Percentiles rank a stretch among this genome's conserved stretches.
These are phyloP conservation scores for Allochrocebus solatus DNA, from an alignment of 2,797 vertebrate species.

Conservation along the genomic window DNA sequence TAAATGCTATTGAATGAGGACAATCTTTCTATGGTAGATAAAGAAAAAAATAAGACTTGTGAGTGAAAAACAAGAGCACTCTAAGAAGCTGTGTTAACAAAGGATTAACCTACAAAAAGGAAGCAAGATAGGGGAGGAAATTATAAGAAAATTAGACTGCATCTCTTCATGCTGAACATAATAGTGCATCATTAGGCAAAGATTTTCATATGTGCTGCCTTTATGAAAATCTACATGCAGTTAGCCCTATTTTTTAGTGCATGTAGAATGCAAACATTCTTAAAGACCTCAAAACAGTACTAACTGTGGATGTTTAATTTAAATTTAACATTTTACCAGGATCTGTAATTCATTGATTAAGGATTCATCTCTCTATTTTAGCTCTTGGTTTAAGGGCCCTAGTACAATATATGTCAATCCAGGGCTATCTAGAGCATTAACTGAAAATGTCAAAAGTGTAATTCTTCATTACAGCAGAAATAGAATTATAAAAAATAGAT, in stretches of 20 bases:
- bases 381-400: constrained; percentile 45
- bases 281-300: constrained; percentile 26
- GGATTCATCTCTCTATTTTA: constrained; percentile 37
- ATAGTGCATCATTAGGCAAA: neutral
- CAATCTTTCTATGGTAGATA: neutral
- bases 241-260: neutral
- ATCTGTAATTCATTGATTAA: constrained; percentile 40
- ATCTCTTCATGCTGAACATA: constrained; percentile 21
- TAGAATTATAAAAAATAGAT: constrained; percentile 73
- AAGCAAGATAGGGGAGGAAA: constrained; percentile 7
- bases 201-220: neutral
- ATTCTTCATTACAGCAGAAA: constrained; percentile 67
- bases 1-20: neutral
- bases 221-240: neutral
- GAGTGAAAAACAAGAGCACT: neutral
- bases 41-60: neutral
- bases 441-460: constrained; percentile 77
- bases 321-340: constrained; percentile 36
- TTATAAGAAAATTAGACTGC: neutral
- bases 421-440: constrained; percentile 57
- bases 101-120: constrained; percentile 37
- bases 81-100: neutral
- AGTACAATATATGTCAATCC: constrained; percentile 55
- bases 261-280: neutral
- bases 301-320: constrained; percentile 47